A percentile compares a stretch with the other conserved stretches of the same genome.
phyloP scores from a whole-genome alignment of 2,888 invertebrate genomes.

The Chalcosyrphus nemorum region DNA sequence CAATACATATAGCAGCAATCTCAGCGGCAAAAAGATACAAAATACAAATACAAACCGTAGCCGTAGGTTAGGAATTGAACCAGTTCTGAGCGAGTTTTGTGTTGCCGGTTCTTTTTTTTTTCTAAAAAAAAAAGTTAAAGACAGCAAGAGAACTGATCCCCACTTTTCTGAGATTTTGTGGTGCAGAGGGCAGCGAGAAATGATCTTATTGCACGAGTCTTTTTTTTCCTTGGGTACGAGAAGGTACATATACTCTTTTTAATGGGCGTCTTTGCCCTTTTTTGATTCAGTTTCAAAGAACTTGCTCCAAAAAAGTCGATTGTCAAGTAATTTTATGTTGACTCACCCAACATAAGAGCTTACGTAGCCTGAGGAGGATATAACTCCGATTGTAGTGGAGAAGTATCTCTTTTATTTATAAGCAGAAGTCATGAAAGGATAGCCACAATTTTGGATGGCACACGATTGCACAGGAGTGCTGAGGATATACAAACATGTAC shows the following conservation, averaged over 20 bases:
- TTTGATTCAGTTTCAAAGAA: slow-evolving; percentile 32
- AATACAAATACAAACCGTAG: slow-evolving; percentile 23
- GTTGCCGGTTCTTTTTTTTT: slow-evolving; percentile 39
- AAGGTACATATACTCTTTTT: no score
- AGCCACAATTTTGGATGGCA: neutral
- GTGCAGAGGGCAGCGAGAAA: neutral
- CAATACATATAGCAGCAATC: no score
- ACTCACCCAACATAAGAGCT: neutral
- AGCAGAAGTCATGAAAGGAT: slow-evolving; percentile 35
- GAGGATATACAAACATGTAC: slow-evolving; percentile 3
- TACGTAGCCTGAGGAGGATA: neutral
- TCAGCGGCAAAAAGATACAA: slow-evolving; percentile 24
- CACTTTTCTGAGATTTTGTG: slow-evolving; percentile 20
- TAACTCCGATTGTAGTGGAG: neutral
- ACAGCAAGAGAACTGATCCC: slow-evolving; percentile 11
- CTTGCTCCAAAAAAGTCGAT: slow-evolving; percentile 6
- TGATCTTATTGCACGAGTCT: neutral
- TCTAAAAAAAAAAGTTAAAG: slow-evolving; percentile 6
- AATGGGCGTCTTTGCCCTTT: slow-evolving; percentile 44
- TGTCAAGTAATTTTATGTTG: slow-evolving; percentile 17
- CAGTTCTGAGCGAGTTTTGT: slow-evolving; percentile 64
- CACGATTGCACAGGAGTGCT: neutral
- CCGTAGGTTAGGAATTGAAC: slow-evolving; percentile 62
- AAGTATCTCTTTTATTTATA: neutral
- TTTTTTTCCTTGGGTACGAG: neutral